Conservation (phyloP, 2,888 invertebrate genomes). For the Caenorhabditis wallacei region DNA sequence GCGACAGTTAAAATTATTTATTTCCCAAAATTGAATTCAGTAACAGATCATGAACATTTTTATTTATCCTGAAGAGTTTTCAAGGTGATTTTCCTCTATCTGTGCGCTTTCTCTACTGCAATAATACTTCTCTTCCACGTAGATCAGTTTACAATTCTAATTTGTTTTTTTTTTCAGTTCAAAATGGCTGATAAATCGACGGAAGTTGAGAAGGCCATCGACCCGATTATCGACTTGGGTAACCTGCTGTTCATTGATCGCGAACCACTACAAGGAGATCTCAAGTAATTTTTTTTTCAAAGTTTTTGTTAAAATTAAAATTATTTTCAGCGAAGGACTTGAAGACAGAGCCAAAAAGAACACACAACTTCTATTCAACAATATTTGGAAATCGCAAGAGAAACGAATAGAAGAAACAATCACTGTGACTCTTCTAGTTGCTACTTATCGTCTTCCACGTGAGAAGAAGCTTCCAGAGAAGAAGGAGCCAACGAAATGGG, state of each 20-base stretch:
- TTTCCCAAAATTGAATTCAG: too few species aligned
- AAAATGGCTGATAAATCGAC: slow-evolving; percentile 71
- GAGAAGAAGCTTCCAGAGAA: too few species aligned
- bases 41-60: too few species aligned
- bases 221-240: slow-evolving; percentile 91
- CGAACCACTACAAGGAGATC: slow-evolving; percentile 86
- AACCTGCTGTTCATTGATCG: slow-evolving; percentile 90
- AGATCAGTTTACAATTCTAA: too few species aligned
- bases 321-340: slow-evolving; percentile 71
- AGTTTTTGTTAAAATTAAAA: not conserved
- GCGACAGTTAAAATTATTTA: too few species aligned
- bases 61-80: too few species aligned
- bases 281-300: slow-evolving; percentile 49
- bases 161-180: not conserved
- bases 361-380: slow-evolving; percentile 91
- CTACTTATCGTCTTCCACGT: too few species aligned
- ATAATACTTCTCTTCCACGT: too few species aligned
- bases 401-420: slow-evolving; percentile 92
- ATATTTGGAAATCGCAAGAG: slow-evolving; percentile 91
- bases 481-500: slow-evolving; percentile 99
- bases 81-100: too few species aligned
- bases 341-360: slow-evolving; percentile 86
- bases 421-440: too few species aligned
- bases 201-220: slow-evolving; percentile 87
- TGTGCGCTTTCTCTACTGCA: too few species aligned